These are phyloP conservation scores for Tringa solitaria DNA, from an alignment of 2,113 vertebrate species.

Conservation along the genomic window DNA sequence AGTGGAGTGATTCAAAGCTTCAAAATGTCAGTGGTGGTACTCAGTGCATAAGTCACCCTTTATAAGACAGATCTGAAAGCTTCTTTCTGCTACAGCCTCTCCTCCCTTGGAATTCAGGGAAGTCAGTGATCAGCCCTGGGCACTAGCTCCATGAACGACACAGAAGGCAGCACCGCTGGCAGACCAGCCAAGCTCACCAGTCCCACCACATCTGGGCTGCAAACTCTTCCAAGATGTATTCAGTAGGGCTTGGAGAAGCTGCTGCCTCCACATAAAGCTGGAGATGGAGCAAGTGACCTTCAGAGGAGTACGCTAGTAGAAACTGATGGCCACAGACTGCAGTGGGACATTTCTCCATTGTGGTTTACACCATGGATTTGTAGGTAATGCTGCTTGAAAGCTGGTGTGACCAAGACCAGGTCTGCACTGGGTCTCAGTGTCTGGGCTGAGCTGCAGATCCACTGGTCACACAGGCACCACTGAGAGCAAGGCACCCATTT, in stretches of 20 bases:
- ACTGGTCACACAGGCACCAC: neutral
- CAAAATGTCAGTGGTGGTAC: neutral
- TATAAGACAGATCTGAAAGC: neutral
- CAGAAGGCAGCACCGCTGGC: neutral
- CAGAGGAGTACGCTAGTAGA: neutral
- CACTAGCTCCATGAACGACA: accelerated
- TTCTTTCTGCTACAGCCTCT: neutral
- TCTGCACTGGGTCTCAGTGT: neutral
- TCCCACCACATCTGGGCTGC: neutral
- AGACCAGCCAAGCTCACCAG: neutral
- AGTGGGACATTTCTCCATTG: neutral
- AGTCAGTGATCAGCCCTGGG: neutral
- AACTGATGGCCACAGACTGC: neutral
- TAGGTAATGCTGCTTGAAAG: neutral
- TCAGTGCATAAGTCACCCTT: neutral
- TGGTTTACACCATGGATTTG: neutral
- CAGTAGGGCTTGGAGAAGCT: neutral
- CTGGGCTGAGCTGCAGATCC: neutral
- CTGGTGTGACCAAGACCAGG: neutral
- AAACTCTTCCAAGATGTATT: neutral
- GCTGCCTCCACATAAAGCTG: neutral
- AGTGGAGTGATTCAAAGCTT: neutral
- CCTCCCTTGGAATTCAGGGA: neutral
- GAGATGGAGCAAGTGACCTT: neutral
- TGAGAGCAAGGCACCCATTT: neutral